Evolutionary conservation across 2,797 vertebrate genomes (phyloP).

Genomic region (Paratrypauchen microcephalus): DNA sequence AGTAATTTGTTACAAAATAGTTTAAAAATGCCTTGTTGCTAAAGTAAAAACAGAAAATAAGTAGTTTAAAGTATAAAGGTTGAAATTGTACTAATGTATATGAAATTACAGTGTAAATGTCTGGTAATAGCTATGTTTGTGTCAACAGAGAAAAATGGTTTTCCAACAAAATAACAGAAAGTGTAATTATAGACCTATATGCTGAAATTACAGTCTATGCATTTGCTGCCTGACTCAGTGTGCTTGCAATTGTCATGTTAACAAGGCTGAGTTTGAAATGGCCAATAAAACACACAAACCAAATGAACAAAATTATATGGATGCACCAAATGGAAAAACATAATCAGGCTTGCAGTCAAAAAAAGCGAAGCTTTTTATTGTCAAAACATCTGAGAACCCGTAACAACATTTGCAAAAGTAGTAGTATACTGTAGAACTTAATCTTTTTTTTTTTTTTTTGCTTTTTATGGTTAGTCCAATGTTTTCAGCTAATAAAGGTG

Average conservation of each 20-base stretch:
- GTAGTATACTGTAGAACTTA: too few relatives aligned
- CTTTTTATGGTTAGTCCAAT: background rate
- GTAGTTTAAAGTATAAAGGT: background rate
- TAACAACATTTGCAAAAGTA: background rate
- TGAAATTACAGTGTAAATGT: constrained; percentile 11
- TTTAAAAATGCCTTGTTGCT: background rate
- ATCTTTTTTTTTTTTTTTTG: too few relatives aligned
- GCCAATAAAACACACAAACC: constrained; percentile 18
- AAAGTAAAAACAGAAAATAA: constrained; percentile 1
- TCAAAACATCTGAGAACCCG: too few relatives aligned
- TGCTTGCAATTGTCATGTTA: background rate
- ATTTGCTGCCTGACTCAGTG: too few relatives aligned
- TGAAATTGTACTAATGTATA: constrained; percentile 1
- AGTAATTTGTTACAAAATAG: background rate
- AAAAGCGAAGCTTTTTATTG: too few relatives aligned
- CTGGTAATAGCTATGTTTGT: background rate
- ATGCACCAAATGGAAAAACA: constrained; percentile 10
- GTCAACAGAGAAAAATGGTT: background rate
- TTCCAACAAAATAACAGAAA: background rate
- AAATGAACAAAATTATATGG: constrained; percentile 16
- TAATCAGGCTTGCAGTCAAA: background rate
- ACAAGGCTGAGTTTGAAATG: constrained; percentile 8
- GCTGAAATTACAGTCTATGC: too few relatives aligned
- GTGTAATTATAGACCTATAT: background rate
- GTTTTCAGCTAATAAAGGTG: background rate